Base-by-base conservation (phyloP, 23 tunicate species). In the Aplidium turbinatum region DNA sequence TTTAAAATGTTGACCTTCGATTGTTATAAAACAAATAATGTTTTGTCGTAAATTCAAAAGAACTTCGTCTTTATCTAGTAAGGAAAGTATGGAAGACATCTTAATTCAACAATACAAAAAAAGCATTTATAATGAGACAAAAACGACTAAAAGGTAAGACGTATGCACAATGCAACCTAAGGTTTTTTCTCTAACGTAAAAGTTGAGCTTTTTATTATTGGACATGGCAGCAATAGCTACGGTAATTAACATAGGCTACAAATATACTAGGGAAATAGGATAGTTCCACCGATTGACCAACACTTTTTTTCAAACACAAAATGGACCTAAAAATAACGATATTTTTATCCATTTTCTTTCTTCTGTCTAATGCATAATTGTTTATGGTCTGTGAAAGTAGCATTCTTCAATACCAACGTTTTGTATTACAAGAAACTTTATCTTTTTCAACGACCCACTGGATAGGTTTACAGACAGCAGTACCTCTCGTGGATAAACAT, bases 31-130 rank as follows among this genome's bases (percentile, higher is more conserved):
- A 42, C 11, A 9, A n/a, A n/a, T n/a, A n/a, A n/a, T n/a, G n/a
- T n/a, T n/a, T n/a, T n/a, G n/a, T 11, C 50, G 16, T 42, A 42
- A 16, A 9, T 42, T 42, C 16, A 16, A 42, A 9, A 6, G 69
- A 62, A 23, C 36, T 4, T 62, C 78, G 3, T 53, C 78, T 21
- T 19, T 73, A 32, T 73, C 78, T 31, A 73, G 76, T 22, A 70
- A 70, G 28, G 76, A 70, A 27, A 73, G 81, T 35, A 57, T 76
- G 57, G 81, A 76, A 76, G 70, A 76, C 2, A 39, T 39, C 2
- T 2, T 76, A 20, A 70, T 76, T 19, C 58, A 76, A 27, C 70
- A 76, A 39, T 76, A 76, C 50, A 42, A 60, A 60, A 51, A 58
- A 30, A 70, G 16, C 60, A 22, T 46, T 5, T n/a, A 16, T 13